phyloP scores from a whole-genome alignment of 2,797 vertebrate species.

The Acrossocheilus fasciatus region DNA sequence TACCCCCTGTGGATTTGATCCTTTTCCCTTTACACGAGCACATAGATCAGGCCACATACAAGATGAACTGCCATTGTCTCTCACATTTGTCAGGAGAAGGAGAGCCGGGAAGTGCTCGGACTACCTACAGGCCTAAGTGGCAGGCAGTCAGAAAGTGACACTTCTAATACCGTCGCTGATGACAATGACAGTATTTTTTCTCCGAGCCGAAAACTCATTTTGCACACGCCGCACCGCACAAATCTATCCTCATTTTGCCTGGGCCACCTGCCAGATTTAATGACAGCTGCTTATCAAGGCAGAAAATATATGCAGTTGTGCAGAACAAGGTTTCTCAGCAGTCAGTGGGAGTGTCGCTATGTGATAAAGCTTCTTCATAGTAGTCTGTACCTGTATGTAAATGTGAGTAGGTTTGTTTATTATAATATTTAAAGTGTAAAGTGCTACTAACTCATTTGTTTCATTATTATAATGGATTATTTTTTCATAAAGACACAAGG shows the following conservation, averaged over 20 bases:
- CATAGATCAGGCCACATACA: conserved; percentile 42
- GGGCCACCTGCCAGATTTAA: conserved; percentile 43
- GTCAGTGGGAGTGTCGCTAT: conserved; percentile 51
- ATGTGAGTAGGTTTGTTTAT: neutral
- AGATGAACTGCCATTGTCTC: conserved; percentile 56
- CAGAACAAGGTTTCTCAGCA: conserved; percentile 64
- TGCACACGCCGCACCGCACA: conserved; percentile 27
- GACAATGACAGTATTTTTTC: conserved; percentile 51
- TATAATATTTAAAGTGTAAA: conserved; percentile 12
- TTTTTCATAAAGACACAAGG: neutral
- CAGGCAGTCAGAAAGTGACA: conserved; percentile 54
- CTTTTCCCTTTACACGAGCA: conserved; percentile 49
- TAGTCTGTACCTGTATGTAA: neutral
- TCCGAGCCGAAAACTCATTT: conserved; percentile 48
- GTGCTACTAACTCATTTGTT: neutral
- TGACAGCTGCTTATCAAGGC: conserved; percentile 56
- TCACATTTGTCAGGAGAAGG: conserved; percentile 57
- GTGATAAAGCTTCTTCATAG: conserved; percentile 64
- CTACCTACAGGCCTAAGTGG: conserved; percentile 59
- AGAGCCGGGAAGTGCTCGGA: conserved; percentile 28
- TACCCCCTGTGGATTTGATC: conserved; percentile 57
- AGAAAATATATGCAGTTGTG: conserved; percentile 50
- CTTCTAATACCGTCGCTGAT: conserved; percentile 55
- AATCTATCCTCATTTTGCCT: conserved; percentile 46
- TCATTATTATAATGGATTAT: neutral